A percentile compares a stretch with the other conserved stretches of the same genome.
These are phyloP conservation scores for Galerucella calmariensis DNA, from an alignment of 2,888 invertebrate genomes.

Conservation along the genomic window DNA sequence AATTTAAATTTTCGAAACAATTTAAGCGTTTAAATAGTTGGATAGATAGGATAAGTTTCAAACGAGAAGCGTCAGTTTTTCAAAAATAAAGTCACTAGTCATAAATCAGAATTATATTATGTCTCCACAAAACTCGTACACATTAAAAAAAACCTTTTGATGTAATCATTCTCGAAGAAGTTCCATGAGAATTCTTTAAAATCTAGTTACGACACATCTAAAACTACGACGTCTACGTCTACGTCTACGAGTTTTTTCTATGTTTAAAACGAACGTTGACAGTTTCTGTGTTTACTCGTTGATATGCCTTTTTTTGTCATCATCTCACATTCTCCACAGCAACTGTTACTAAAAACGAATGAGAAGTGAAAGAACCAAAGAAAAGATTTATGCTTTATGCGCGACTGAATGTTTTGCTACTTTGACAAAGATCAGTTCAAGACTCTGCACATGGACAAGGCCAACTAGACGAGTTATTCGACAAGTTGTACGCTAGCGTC, in stretches of 20 bases:
- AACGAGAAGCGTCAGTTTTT: too few relatives aligned
- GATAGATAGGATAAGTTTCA: too few relatives aligned
- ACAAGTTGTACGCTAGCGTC: conserved; percentile 51
- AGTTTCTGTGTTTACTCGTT: background rate
- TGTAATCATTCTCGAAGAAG: background rate
- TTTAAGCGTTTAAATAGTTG: too few relatives aligned
- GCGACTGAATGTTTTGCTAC: conserved; percentile 39
- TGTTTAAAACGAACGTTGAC: conserved; percentile 15
- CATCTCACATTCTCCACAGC: conserved; percentile 17
- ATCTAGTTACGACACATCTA: background rate
- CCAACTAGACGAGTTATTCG: conserved; percentile 56
- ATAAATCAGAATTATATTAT: too few relatives aligned
- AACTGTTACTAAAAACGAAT: conserved; percentile 13
- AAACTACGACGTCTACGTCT: background rate
- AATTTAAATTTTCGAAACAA: too few relatives aligned
- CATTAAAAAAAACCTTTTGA: background rate
- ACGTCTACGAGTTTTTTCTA: too few relatives aligned
- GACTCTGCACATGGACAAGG: conserved; percentile 55
- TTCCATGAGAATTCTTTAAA: conserved; percentile 1
- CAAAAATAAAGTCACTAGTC: too few relatives aligned
- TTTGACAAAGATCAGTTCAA: conserved; percentile 51
- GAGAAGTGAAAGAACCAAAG: background rate
- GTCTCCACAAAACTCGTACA: too few relatives aligned
- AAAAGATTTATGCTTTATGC: conserved; percentile 40
- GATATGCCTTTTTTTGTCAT: background rate